Evolutionary conservation across 2,888 invertebrate genomes (phyloP).

Genomic region (Pheosia tremula): DNA sequence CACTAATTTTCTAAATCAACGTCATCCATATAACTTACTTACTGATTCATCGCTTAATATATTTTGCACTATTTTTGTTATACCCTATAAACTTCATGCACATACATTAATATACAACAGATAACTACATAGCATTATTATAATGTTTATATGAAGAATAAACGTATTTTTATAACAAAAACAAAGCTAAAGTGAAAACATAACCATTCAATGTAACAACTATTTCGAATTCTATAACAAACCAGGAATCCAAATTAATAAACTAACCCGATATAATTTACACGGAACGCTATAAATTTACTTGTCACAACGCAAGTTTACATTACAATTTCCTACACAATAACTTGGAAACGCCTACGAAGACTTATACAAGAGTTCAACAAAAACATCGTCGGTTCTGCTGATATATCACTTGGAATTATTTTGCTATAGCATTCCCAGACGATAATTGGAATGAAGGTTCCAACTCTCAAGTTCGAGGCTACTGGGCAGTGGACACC

Average conservation of each 20-base stretch:
- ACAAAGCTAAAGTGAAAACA: neutral
- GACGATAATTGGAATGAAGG: conserved; percentile 33
- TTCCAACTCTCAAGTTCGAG: conserved; percentile 36
- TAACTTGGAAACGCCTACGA: conserved; percentile 8
- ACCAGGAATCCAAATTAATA: neutral
- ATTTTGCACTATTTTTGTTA: too few species aligned
- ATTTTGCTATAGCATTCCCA: conserved; percentile 28
- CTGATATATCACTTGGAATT: conserved; percentile 21
- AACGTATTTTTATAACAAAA: too few species aligned
- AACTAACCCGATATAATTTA: conserved; percentile 9
- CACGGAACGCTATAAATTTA: conserved; percentile 17
- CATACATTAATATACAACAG: too few species aligned
- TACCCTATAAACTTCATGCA: too few species aligned
- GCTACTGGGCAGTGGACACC: conserved; percentile 24
- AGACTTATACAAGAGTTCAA: neutral
- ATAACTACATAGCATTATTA: too few species aligned
- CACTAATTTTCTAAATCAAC: too few species aligned
- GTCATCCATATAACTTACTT: too few species aligned
- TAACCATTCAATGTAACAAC: neutral
- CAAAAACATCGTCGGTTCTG: neutral
- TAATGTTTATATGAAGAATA: too few species aligned
- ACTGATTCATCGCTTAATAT: too few species aligned
- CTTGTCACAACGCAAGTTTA: conserved; percentile 21
- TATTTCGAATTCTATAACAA: neutral
- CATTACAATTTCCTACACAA: conserved; percentile 33